Percentiles rank a stretch among this genome's conserved stretches.
These are phyloP conservation scores for Leucophenga montana DNA, from an alignment of 2,888 invertebrate genomes.

Conservation along the genomic window DNA sequence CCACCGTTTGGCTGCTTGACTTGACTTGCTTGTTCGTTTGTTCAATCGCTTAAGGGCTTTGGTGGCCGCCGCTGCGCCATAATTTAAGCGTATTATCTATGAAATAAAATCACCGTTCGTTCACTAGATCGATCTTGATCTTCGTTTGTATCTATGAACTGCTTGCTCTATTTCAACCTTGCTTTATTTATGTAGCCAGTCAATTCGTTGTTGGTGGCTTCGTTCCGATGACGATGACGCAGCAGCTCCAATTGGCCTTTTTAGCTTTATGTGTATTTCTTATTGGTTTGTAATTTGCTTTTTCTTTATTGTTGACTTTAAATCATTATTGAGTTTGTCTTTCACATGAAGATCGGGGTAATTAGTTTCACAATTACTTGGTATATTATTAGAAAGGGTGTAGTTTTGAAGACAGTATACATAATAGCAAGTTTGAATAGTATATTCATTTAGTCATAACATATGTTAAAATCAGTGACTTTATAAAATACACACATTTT, in stretches of 20 bases:
- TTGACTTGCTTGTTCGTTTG: constrained; percentile 28
- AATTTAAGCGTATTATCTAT: constrained; percentile 69
- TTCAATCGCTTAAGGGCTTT: constrained; percentile 54
- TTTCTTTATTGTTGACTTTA: not conserved
- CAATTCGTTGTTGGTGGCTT: constrained; percentile 11
- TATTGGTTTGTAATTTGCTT: constrained; percentile 1
- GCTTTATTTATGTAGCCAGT: not conserved
- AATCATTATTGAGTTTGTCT: not conserved
- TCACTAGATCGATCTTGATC: constrained; percentile 22
- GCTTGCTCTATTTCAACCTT: not conserved
- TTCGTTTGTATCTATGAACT: not conserved
- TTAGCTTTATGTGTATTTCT: not conserved
- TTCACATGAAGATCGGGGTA: not conserved
- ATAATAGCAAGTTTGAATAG: no score
- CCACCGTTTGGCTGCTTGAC: not conserved
- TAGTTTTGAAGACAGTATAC: no score
- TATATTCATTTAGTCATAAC: no score
- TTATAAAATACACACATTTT: no score
- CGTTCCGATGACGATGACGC: not conserved
- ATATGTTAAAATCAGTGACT: no score
- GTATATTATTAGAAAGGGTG: not conserved
- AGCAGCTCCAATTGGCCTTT: not conserved
- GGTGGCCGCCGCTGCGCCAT: constrained; percentile 53
- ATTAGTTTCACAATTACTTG: constrained; percentile 4
- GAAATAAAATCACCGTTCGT: constrained; percentile 63